Percentiles rank a stretch among this genome's conserved stretches.
These are phyloP conservation scores for Tachysurus fulvidraco DNA, from an alignment of 2,113 vertebrate species.

Conservation along the genomic window DNA sequence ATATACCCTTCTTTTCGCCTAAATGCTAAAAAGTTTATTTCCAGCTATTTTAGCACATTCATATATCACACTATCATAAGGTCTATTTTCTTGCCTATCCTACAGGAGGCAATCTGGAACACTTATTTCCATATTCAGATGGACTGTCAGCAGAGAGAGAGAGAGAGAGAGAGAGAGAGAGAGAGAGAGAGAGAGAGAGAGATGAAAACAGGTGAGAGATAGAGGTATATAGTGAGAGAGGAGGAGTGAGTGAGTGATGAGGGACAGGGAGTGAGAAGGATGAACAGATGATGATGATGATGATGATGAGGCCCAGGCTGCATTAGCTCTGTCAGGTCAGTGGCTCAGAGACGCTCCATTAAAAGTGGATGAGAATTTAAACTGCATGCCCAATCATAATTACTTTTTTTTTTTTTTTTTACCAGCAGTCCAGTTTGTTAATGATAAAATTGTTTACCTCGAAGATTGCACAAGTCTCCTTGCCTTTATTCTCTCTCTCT, in stretches of 20 bases:
- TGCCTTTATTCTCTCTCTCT: neutral
- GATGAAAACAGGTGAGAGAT: neutral
- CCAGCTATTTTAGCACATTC: constrained; percentile 54
- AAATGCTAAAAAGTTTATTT: constrained; percentile 49
- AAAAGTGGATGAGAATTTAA: constrained; percentile 62
- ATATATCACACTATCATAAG: constrained; percentile 64
- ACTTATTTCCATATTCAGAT: constrained; percentile 71
- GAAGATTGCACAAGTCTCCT: constrained; percentile 22
- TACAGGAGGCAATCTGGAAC: constrained; percentile 67
- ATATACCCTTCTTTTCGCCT: neutral
- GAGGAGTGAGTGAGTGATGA: constrained; percentile 29
- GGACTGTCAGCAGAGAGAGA: constrained; percentile 61
- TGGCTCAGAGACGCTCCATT: constrained; percentile 64
- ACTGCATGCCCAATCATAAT: constrained; percentile 64
- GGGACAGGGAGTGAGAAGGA: constrained; percentile 28
- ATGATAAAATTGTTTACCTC: constrained; percentile 58
- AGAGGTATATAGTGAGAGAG: constrained; percentile 28
- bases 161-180: constrained; percentile 45
- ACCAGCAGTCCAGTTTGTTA: constrained; percentile 56
- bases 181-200: constrained; percentile 25
- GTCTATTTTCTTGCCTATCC: constrained; percentile 69
- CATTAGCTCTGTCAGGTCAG: constrained; percentile 65
- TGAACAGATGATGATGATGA: constrained; percentile 48
- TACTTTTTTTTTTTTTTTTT: constrained; percentile 64
- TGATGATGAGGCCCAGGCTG: constrained; percentile 49